A percentile compares a stretch with the other conserved stretches of the same genome.
Conservation (phyloP, 2,888 invertebrate genomes). For the Papilio protenor region DNA sequence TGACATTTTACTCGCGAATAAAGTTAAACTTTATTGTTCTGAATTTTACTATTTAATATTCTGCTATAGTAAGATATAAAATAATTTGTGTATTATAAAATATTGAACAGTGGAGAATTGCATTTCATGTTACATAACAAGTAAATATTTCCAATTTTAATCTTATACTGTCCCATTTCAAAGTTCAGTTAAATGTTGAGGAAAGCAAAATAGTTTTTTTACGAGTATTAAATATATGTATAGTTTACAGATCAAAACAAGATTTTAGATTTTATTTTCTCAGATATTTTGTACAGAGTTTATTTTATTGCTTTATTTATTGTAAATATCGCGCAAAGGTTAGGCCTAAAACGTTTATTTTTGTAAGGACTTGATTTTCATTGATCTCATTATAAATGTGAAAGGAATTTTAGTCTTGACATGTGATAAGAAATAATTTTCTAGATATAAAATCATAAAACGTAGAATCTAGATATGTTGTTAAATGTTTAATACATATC, state of each 20-base stretch:
- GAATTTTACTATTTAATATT: background rate
- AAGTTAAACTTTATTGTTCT: conserved; percentile 11
- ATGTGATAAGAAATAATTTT: conserved; percentile 36
- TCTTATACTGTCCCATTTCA: background rate
- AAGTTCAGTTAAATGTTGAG: background rate
- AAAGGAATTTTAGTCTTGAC: conserved; percentile 38
- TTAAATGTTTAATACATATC: conserved; percentile 41
- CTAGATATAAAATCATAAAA: conserved; percentile 8
- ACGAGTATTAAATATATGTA: background rate
- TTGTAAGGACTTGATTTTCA: conserved; percentile 1
- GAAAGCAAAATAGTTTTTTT: background rate
- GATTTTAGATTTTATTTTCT: background rate
- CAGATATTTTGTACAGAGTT: background rate
- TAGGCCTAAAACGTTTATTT: conserved; percentile 32
- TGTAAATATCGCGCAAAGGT: background rate
- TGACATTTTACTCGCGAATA: conserved; percentile 7
- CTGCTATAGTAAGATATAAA: background rate
- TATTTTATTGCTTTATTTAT: background rate
- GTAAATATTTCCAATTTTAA: background rate
- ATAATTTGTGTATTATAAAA: background rate
- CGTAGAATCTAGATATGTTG: conserved; percentile 39
- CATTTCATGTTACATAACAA: background rate
- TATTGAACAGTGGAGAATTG: background rate
- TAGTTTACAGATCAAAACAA: background rate
- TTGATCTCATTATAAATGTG: conserved; percentile 26